Evolutionary conservation across 2,888 invertebrate species (phyloP), one percentile per base, ranked within the genome.

Genomic region (Oscheius onirici): DNA sequence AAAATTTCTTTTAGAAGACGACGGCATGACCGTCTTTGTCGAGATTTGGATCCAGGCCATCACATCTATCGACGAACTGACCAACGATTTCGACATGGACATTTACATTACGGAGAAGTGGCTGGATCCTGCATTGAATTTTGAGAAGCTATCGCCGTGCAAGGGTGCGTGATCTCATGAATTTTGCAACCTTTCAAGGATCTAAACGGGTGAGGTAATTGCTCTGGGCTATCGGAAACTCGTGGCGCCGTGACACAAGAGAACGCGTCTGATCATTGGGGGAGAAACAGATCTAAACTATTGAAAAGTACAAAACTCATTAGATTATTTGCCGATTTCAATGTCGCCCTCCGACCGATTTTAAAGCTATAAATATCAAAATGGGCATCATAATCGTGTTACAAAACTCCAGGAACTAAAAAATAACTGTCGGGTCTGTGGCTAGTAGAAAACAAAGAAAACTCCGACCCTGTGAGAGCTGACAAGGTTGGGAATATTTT

Each of bases 31-130:
- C 10, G 81, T 81, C 15, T 72, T 74, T 6, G 81, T 81, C 3
- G 81, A 81, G 52, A 78, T 82, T 22, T 81, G 82, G 81, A 79
- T 82, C 22, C 81, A 82, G 67, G 82, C 80, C 10, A 81, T 82
- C 49, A 80, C 78, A n/a, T 75, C 80, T 0, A 82, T 83, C 51
- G 80, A 79, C 49, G 83, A 83, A 49, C 65, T 83, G 43, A 81
- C 81, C 2, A 80, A 80, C 46, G 83, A 83, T 55, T 83, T 83
- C 52, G 81, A 83, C 40, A 80, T 81, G 80, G 81, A 83, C 67
- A 81, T 83, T 54, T 83, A 83, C 67, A 80, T 83, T 15, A 82
- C 78, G 2, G 83, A 83, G 46, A 74, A 75, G 17, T 83, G 83
- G 83, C 65, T 78, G 22, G 83, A 83, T 63, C 82, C 78, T 1